phyloP scores from a whole-genome alignment of 2,113 vertebrate genomes.

The Clupea harengus region DNA sequence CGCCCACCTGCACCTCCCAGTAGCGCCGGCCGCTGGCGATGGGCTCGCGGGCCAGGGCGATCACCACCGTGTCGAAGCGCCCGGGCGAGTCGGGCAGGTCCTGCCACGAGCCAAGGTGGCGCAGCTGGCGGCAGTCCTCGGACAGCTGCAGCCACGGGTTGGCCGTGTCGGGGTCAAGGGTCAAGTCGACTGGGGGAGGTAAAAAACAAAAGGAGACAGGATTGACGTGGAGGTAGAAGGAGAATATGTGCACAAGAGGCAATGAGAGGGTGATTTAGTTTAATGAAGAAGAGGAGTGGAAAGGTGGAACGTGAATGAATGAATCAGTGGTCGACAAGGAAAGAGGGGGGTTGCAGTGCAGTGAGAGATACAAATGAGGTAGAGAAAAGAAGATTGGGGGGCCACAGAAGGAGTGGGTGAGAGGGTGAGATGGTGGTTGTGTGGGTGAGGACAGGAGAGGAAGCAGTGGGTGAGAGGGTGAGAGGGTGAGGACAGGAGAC shows the following conservation, averaged over 20 bases:
- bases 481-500: too few relatives aligned
- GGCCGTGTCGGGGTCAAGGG: constrained; percentile 70
- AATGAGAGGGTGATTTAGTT: too few relatives aligned
- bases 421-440: neutral
- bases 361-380: neutral
- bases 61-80: constrained; percentile 74
- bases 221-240: neutral
- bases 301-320: neutral
- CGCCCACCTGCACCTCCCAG: constrained; percentile 77
- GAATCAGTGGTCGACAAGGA: neutral
- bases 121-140: constrained; percentile 69
- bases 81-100: constrained; percentile 66
- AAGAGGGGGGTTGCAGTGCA: neutral
- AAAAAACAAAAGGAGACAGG: neutral
- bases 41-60: constrained; percentile 63
- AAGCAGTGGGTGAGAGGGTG: too few relatives aligned
- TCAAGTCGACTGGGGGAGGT: constrained; percentile 61
- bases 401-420: neutral
- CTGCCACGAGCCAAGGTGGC: constrained; percentile 73
- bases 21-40: constrained; percentile 69
- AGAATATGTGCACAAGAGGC: neutral
- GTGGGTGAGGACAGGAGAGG: too few relatives aligned
- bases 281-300: too few relatives aligned
- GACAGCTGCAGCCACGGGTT: constrained; percentile 77
- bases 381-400: neutral